Evolutionary conservation across 2,113 vertebrate species (phyloP).

Genomic region (Ceyx melanurus): DNA sequence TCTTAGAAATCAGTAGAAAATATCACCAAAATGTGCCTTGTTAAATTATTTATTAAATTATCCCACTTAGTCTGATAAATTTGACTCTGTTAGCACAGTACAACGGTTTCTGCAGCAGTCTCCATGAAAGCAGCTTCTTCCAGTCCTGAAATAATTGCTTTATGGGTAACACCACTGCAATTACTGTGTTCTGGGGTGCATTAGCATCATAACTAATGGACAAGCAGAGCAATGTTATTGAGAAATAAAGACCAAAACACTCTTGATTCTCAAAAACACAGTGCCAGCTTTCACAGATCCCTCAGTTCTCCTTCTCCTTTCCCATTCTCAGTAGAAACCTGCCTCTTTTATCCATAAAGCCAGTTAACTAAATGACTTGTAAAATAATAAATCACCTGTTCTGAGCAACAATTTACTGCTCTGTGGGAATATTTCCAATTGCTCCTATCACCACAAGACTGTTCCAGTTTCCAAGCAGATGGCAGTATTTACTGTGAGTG

Average conservation of each 20-base stretch:
- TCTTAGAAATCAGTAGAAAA: not conserved
- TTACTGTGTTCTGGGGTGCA: not conserved
- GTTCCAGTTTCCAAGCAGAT: conserved; percentile 77
- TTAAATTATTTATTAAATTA: not conserved
- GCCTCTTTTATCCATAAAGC: conserved; percentile 52
- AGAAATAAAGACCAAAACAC: not conserved
- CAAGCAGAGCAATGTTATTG: not conserved
- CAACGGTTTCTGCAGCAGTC: not conserved
- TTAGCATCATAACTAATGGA: not conserved
- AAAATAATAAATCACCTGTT: conserved; percentile 77
- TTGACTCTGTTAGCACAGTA: not conserved
- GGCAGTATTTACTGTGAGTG: conserved; percentile 77
- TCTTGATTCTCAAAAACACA: not conserved
- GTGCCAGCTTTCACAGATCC: not conserved
- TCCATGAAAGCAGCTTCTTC: not conserved
- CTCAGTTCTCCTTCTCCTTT: conserved; percentile 15
- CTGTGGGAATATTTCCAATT: conserved; percentile 68
- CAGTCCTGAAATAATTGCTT: not conserved
- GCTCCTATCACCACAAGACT: conserved; percentile 61
- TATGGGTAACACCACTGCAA: not conserved
- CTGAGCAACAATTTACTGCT: conserved; percentile 76
- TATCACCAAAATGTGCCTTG: not conserved
- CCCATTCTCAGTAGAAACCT: conserved; percentile 34
- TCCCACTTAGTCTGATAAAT: not conserved
- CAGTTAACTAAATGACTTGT: conserved; percentile 77